These are phyloP conservation scores for Atherinosoma microstoma DNA, from an alignment of 2,797 vertebrate species.

Conservation along the genomic window DNA sequence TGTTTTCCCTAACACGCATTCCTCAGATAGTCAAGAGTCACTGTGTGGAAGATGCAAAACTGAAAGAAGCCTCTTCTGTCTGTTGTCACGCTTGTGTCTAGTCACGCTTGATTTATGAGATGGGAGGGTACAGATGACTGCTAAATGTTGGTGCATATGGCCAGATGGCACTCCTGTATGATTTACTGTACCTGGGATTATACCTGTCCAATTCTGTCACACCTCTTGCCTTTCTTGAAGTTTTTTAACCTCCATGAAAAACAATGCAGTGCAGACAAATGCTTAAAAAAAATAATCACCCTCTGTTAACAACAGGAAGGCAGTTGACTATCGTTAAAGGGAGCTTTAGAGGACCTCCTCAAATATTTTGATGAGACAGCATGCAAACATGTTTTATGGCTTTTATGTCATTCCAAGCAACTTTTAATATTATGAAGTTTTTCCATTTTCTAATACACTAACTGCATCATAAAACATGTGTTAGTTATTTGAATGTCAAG, in stretches of 20 bases:
- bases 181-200: conserved; percentile 51
- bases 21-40: conserved; percentile 50
- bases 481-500: conserved; percentile 31
- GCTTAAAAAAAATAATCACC: conserved; percentile 1
- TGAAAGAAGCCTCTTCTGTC: conserved; percentile 25
- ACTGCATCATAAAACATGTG: conserved; percentile 38
- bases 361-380: conserved; percentile 45
- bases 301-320: conserved; percentile 3
- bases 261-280: conserved; percentile 2
- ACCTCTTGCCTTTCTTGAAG: conserved; percentile 24
- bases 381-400: conserved; percentile 35
- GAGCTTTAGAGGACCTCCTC: conserved; percentile 12
- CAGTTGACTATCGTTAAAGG: conserved; percentile 8
- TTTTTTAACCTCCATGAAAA: conserved; percentile 5
- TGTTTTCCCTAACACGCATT: conserved; percentile 68
- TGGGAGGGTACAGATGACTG: conserved; percentile 30
- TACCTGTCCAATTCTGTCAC: conserved; percentile 29
- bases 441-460: conserved; percentile 37
- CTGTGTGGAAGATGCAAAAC: conserved; percentile 43
- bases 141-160: conserved; percentile 41
- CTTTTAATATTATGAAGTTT: conserved; percentile 17
- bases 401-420: conserved; percentile 28
- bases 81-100: conserved; percentile 45
- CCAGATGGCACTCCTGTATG: conserved; percentile 37
- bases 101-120: conserved; percentile 62